phyloP scores from a whole-genome alignment of 2,113 vertebrate species.

The Archocentrus centrarchus region DNA sequence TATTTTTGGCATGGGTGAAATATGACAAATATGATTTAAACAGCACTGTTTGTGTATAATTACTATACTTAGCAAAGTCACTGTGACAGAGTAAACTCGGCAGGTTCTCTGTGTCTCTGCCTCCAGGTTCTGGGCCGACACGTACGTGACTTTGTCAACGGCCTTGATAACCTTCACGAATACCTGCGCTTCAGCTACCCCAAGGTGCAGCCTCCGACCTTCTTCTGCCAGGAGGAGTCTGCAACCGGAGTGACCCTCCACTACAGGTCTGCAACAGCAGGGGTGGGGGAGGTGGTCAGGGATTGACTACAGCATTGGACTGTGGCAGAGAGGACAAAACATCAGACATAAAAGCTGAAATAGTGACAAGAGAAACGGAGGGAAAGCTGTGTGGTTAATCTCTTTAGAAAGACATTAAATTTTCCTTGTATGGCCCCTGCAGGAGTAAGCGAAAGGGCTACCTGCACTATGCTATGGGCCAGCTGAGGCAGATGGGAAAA shows the following conservation, averaged over 20 bases:
- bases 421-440: constrained; percentile 13
- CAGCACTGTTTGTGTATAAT: neutral
- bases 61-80: neutral
- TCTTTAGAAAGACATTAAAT: neutral
- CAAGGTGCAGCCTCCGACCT: constrained; percentile 83
- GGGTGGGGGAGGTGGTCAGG: neutral
- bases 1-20: neutral
- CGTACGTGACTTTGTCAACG: constrained; percentile 82
- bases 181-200: constrained; percentile 85
- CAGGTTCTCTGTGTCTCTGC: neutral
- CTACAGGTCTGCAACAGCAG: constrained; percentile 73
- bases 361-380: neutral
- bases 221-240: constrained; percentile 84
- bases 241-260: constrained; percentile 82
- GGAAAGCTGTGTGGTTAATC: neutral
- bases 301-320: neutral
- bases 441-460: constrained; percentile 83
- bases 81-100: too few relatives aligned
- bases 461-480: constrained; percentile 83
- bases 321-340: neutral
- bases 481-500: constrained; percentile 83
- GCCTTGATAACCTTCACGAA: constrained; percentile 82
- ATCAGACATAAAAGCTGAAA: neutral
- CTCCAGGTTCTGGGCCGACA: constrained; percentile 79
- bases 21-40: neutral